Evolutionary conservation across 2,797 vertebrate species (phyloP).

Genomic region (Alca torda): DNA sequence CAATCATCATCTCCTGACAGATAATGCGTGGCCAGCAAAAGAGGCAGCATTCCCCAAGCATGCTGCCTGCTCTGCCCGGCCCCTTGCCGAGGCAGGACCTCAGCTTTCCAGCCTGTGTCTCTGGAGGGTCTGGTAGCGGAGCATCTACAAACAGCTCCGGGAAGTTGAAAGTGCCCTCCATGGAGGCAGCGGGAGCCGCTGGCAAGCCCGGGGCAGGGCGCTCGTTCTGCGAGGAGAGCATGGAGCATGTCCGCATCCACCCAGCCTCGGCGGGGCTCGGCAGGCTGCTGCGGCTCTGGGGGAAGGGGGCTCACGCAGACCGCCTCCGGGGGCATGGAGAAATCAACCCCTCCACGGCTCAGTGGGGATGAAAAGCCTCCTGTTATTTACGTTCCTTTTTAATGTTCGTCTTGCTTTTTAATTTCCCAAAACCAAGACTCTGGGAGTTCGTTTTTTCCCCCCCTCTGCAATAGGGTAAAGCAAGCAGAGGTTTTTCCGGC

Average conservation of each 20-base stretch:
- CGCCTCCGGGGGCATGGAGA: not conserved
- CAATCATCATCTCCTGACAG: not conserved
- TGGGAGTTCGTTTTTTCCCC: not conserved
- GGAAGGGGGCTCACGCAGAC: not conserved
- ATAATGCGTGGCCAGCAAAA: not conserved
- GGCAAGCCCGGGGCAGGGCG: rapidly evolving
- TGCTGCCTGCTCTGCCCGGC: not conserved
- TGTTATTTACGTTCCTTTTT: not conserved
- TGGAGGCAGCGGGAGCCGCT: rapidly evolving
- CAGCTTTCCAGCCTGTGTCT: not conserved
- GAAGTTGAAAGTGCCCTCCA: not conserved
- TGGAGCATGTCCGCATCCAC: not conserved
- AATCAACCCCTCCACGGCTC: not conserved
- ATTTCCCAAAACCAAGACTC: not conserved
- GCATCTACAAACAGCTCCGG: not conserved
- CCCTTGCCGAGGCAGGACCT: not conserved
- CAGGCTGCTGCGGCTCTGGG: not conserved
- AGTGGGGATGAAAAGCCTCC: not conserved
- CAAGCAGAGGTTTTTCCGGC: not conserved
- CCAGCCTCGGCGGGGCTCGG: rapidly evolving
- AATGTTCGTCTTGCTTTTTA: not conserved
- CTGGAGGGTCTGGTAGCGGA: not conserved
- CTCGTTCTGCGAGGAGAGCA: not conserved
- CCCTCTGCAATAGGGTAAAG: not conserved
- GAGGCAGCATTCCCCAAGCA: not conserved